Evolutionary conservation across 2,113 vertebrate species (phyloP).

Genomic region (Muntiacus reevesi): DNA sequence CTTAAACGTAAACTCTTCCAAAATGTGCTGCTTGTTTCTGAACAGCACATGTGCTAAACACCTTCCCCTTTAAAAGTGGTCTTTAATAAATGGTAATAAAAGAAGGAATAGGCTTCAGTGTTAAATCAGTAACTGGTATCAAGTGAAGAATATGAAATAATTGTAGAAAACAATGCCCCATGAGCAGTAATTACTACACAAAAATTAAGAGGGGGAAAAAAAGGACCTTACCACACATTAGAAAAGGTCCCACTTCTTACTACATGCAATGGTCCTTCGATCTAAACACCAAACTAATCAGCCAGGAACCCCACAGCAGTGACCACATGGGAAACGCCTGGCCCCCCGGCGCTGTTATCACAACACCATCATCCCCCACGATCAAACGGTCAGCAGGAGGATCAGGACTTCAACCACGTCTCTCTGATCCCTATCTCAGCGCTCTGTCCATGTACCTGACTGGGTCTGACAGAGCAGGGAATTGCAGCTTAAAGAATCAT

Average conservation of each 20-base stretch:
- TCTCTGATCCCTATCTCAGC: not conserved
- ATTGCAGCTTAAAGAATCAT: not conserved
- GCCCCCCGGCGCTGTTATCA: fast-evolving
- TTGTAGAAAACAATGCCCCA: not conserved
- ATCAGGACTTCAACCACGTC: fast-evolving
- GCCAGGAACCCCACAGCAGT: not conserved
- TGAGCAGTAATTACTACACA: fast-evolving
- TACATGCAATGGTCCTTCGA: fast-evolving
- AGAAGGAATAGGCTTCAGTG: not conserved
- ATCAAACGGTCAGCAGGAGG: fast-evolving
- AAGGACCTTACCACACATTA: fast-evolving
- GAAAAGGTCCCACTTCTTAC: not conserved
- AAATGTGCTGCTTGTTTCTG: not conserved
- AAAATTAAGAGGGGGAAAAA: not conserved
- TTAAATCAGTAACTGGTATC: too few species aligned
- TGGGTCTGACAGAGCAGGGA: not conserved
- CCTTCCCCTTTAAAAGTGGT: not conserved
- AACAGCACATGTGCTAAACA: not conserved
- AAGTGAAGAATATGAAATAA: not conserved
- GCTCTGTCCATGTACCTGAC: fast-evolving
- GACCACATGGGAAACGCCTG: fast-evolving
- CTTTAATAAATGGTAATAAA: not conserved
- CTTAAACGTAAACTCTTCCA: not conserved
- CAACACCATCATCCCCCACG: fast-evolving
- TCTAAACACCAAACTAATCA: not conserved